Evolutionary conservation across 35 echinoderm and acorn worm genomes (phyloP).

Genomic region (Stichopus chloronotus): DNA sequence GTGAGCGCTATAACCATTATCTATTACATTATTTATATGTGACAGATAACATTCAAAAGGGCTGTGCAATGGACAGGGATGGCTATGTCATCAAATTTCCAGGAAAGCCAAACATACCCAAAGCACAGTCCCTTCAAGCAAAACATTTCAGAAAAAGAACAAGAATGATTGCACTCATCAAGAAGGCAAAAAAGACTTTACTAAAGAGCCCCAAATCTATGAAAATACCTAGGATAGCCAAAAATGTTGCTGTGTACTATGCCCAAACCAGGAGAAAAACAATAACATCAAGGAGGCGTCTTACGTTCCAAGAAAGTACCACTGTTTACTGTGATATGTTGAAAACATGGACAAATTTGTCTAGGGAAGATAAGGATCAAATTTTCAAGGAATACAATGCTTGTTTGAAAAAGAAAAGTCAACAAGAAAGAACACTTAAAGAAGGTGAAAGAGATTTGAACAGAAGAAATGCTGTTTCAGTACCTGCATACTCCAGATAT

Average conservation of each 20-base stretch:
- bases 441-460: neutral
- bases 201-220: neutral
- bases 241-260: slow-evolving; percentile 2
- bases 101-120: neutral
- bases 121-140: neutral
- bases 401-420: neutral
- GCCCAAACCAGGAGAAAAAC: neutral
- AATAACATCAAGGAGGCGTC: neutral
- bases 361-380: neutral
- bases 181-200: neutral
- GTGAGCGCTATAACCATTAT: neutral
- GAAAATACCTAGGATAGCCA: neutral
- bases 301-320: neutral
- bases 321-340: neutral
- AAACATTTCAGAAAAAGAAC: neutral
- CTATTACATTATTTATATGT: neutral
- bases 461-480: neutral
- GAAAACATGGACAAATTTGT: neutral
- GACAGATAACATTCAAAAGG: neutral
- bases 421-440: neutral
- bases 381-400: neutral
- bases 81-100: neutral
- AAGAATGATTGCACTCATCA: neutral
- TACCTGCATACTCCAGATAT: neutral
- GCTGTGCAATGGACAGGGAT: neutral